Conservation (phyloP, 2,888 invertebrate species). For the Chelonus formosanus region DNA sequence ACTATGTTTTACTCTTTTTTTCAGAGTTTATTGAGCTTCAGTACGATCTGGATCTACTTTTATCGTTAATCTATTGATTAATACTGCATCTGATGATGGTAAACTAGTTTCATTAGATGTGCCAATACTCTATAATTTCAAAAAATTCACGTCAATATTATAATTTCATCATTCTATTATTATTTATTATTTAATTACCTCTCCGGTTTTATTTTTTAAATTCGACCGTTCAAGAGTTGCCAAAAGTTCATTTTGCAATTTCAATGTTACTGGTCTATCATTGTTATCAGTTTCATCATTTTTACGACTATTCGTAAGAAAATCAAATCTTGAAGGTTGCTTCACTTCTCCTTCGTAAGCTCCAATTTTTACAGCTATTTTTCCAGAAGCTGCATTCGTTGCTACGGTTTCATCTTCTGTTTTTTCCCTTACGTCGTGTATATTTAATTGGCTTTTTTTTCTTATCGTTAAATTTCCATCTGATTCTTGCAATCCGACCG, state of each 20-base stretch:
- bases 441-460: constrained; percentile 62
- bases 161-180: no score
- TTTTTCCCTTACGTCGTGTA: neutral
- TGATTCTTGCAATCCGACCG: no score
- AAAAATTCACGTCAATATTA: no score
- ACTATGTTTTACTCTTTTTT: no score
- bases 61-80: no score
- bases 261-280: constrained; percentile 70
- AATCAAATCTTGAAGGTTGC: constrained; percentile 78
- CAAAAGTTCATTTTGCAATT: constrained; percentile 78
- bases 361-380: constrained; percentile 60
- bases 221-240: constrained; percentile 81
- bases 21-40: no score
- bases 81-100: no score
- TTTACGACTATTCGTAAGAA: constrained; percentile 62
- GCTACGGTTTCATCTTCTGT: constrained; percentile 37
- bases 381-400: constrained; percentile 45
- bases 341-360: constrained; percentile 64
- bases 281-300: constrained; percentile 65
- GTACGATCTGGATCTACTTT: no score
- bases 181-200: constrained; percentile 29
- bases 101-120: no score
- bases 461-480: constrained; percentile 29
- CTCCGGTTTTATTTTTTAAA: constrained; percentile 76
- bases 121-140: no score